Conservation (phyloP, 2,888 invertebrate genomes). For the Timema cristinae region DNA sequence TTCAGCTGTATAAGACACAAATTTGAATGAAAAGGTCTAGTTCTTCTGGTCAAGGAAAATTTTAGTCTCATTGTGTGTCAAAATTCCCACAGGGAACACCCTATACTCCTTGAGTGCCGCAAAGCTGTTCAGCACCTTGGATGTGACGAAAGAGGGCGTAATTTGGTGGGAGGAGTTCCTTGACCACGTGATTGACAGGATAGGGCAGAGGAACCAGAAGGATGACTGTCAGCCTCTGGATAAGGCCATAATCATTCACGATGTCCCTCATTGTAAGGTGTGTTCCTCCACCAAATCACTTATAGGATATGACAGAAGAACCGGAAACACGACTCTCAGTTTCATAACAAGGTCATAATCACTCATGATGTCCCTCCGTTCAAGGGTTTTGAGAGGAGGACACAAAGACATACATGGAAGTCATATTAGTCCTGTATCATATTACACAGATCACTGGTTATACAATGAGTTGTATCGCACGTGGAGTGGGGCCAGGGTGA, state of each 20-base stretch:
- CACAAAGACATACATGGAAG: too few relatives aligned
- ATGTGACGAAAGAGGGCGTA: constrained; percentile 31
- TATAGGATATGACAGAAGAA: too few relatives aligned
- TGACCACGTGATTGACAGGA: constrained; percentile 42
- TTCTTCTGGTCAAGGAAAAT: background rate
- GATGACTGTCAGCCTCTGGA: constrained; percentile 21
- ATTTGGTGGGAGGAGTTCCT: constrained; percentile 44
- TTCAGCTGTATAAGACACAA: too few relatives aligned
- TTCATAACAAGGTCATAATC: too few relatives aligned
- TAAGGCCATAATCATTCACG: constrained; percentile 26
- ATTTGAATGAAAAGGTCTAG: background rate
- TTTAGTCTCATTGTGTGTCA: background rate
- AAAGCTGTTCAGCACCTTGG: constrained; percentile 42
- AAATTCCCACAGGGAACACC: constrained; percentile 36
- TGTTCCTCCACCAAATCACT: background rate
- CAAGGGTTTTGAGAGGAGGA: too few relatives aligned
- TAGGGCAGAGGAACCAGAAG: constrained; percentile 31
- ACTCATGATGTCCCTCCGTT: too few relatives aligned
- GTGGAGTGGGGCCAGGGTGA: too few relatives aligned
- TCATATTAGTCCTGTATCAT: too few relatives aligned
- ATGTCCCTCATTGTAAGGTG: constrained; percentile 34
- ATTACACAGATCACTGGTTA: too few relatives aligned
- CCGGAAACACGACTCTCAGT: too few relatives aligned
- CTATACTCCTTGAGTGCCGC: constrained; percentile 40
- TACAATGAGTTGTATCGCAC: too few relatives aligned